Conservation (phyloP, 2,888 invertebrate species). For the Drosophila atroscutellata region DNA sequence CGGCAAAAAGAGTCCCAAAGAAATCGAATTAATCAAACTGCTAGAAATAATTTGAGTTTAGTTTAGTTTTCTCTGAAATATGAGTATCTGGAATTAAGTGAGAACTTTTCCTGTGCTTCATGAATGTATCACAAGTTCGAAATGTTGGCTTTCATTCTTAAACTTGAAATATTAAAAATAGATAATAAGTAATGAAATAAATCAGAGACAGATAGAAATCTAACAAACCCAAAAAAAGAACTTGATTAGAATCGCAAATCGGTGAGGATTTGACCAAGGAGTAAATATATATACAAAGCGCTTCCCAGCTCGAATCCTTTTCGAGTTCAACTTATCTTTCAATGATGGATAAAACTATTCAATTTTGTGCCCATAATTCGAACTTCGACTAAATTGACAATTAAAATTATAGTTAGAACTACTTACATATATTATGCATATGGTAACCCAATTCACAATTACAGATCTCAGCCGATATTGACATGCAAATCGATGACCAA, state of each 20-base stretch:
- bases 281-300: neutral
- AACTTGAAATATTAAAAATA: neutral
- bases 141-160: neutral
- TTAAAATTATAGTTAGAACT: neutral
- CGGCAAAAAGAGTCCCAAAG: neutral
- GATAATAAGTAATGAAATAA: neutral
- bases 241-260: neutral
- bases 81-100: neutral
- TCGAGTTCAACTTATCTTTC: neutral
- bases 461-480: slow-evolving; percentile 88
- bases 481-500: slow-evolving; percentile 88
- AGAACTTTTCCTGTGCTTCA: neutral
- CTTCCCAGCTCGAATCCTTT: neutral
- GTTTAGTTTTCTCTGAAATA: neutral
- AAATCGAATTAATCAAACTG: slow-evolving; percentile 7
- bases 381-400: neutral
- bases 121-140: neutral
- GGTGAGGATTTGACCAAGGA: neutral
- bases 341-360: neutral
- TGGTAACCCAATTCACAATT: neutral
- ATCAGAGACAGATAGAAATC: neutral
- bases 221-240: neutral
- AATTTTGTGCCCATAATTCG: neutral
- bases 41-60: neutral
- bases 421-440: neutral